A percentile compares a stretch with the other conserved stretches of the same genome.
Conservation (phyloP, 2,888 invertebrate species). For the Helicoverpa assulta region DNA sequence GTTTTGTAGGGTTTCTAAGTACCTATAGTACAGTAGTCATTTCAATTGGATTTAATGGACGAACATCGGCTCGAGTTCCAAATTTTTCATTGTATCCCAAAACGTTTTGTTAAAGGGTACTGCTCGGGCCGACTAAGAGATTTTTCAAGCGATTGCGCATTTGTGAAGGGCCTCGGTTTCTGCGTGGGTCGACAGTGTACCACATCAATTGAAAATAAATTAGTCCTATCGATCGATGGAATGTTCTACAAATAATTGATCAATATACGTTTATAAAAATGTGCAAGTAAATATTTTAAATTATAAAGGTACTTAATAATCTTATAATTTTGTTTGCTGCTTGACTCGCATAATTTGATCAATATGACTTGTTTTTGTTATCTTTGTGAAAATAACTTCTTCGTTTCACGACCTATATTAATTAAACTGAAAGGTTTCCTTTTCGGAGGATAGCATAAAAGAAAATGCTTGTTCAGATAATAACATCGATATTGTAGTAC, state of each 20-base stretch:
- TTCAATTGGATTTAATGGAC: slow-evolving; percentile 38
- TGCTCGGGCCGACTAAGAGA: slow-evolving; percentile 26
- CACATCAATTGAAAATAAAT: slow-evolving; percentile 41
- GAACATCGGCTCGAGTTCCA: slow-evolving; percentile 23
- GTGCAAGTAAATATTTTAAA: neutral
- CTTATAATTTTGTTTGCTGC: neutral
- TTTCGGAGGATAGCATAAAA: neutral
- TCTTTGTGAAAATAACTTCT: neutral
- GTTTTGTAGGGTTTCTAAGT: slow-evolving; percentile 47
- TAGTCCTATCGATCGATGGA: slow-evolving; percentile 29
- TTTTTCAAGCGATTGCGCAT: slow-evolving; percentile 48
- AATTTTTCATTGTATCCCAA: slow-evolving; percentile 17
- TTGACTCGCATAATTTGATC: slow-evolving; percentile 3
- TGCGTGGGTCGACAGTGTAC: slow-evolving; percentile 39
- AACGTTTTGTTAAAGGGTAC: slow-evolving; percentile 30
- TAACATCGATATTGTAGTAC: slow-evolving; percentile 21
- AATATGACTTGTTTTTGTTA: slow-evolving; percentile 7
- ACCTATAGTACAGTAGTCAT: slow-evolving; percentile 6
- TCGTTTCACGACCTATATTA: slow-evolving; percentile 2
- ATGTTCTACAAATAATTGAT: slow-evolving; percentile 40
- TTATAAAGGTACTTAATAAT: neutral
- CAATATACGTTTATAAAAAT: slow-evolving; percentile 15
- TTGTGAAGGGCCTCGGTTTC: slow-evolving; percentile 31
- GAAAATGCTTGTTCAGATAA: slow-evolving; percentile 29
- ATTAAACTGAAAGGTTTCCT: neutral